Conservation (phyloP, 2,888 invertebrate species). For the Arctia plantaginis region DNA sequence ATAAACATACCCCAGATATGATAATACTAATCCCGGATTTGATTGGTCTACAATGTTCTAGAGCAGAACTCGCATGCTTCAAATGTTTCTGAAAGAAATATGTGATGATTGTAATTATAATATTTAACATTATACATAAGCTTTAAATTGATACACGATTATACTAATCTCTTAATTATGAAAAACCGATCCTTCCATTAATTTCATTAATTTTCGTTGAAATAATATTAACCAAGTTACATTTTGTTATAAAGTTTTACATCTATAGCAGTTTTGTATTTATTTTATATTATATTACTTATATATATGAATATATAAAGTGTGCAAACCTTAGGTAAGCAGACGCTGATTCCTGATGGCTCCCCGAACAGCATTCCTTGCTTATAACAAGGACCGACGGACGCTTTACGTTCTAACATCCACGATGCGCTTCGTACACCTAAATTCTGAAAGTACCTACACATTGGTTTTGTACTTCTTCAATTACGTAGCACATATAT, state of each 20-base stretch:
- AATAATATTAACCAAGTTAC: too few species aligned
- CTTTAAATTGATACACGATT: too few species aligned
- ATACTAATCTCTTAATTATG: not conserved
- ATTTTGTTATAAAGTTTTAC: too few species aligned
- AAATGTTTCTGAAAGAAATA: conserved; percentile 62
- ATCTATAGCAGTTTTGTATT: not conserved
- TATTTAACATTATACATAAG: too few species aligned
- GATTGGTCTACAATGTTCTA: conserved; percentile 32
- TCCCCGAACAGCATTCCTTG: conserved; percentile 57
- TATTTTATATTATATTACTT: too few species aligned
- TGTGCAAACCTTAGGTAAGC: conserved; percentile 64
- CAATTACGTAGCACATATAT: too few species aligned
- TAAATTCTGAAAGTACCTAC: conserved; percentile 49
- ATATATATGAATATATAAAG: not conserved
- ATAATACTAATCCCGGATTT: conserved; percentile 66
- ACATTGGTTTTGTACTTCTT: not conserved
- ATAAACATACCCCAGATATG: conserved; percentile 7
- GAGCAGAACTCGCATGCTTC: conserved; percentile 32
- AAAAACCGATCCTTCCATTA: too few species aligned
- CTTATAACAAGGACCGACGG: conserved; percentile 70
- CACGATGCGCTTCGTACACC: conserved; percentile 50
- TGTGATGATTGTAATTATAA: not conserved
- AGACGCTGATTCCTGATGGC: conserved; percentile 71
- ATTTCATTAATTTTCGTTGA: not conserved
- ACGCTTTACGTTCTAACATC: conserved; percentile 65